A percentile compares a stretch with the other conserved stretches of the same genome.
Conservation (phyloP, 2,888 invertebrate genomes). For the Tricholauxania praeusta region DNA sequence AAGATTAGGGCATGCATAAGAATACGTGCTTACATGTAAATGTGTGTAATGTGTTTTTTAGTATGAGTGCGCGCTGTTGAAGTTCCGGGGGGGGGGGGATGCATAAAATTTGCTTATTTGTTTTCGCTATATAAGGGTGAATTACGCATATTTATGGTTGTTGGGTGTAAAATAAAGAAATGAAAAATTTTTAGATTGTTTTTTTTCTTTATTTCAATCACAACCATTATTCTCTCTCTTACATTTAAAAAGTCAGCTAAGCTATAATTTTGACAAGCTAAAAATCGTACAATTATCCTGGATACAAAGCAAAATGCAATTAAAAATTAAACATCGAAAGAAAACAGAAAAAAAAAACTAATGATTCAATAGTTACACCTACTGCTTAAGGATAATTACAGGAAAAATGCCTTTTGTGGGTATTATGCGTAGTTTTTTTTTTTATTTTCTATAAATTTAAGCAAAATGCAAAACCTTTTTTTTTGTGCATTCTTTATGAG, state of each 20-base stretch:
- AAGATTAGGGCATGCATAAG: slow-evolving; percentile 17
- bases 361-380: slow-evolving; percentile 32
- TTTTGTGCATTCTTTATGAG: too few species aligned
- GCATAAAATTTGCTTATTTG: background rate
- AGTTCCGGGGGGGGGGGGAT: background rate
- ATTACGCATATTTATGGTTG: slow-evolving; percentile 14
- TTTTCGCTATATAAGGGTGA: background rate
- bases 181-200: too few species aligned
- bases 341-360: slow-evolving; percentile 8
- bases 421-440: background rate
- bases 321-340: background rate
- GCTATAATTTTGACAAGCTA: slow-evolving; percentile 12
- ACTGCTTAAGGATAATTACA: slow-evolving; percentile 29
- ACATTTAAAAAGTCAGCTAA: slow-evolving; percentile 28
- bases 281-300: slow-evolving; percentile 11
- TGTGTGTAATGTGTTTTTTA: slow-evolving; percentile 36
- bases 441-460: background rate
- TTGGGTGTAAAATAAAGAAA: background rate
- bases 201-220: background rate
- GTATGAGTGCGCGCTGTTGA: background rate
- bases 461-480: slow-evolving; percentile 3
- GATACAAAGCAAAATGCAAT: slow-evolving; percentile 7
- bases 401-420: slow-evolving; percentile 32
- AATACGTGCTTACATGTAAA: slow-evolving; percentile 43
- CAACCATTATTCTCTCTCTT: background rate